Evolutionary conservation across 92 coral and sea anemone species (phyloP).

Genomic region (Virgularia gustaviana): DNA sequence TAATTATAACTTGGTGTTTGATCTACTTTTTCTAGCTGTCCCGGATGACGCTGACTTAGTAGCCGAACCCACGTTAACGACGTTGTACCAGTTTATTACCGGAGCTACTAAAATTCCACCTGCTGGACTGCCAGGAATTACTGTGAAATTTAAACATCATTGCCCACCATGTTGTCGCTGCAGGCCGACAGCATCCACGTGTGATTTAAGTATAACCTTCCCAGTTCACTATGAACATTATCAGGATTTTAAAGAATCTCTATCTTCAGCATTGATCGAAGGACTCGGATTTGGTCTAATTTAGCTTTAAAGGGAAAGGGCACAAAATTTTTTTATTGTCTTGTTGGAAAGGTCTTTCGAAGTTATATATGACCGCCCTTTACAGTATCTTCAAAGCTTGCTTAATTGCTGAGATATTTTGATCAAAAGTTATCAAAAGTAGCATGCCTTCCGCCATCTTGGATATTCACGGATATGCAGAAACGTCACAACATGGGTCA

Average conservation of each 20-base stretch:
- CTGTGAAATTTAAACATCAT: constrained; percentile 1
- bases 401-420: too few species aligned
- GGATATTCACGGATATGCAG: too few species aligned
- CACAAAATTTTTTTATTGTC: too few species aligned
- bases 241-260: constrained; percentile 1
- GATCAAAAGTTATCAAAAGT: too few species aligned
- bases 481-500: too few species aligned
- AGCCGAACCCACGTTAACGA: constrained; percentile 4
- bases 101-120: constrained; percentile 16
- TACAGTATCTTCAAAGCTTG: too few species aligned
- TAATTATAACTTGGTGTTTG: too few species aligned
- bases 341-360: too few species aligned
- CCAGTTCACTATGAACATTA: neutral
- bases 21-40: neutral
- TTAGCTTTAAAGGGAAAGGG: too few species aligned
- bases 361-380: too few species aligned
- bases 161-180: neutral
- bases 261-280: neutral
- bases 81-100: neutral
- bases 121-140: constrained; percentile 4
- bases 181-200: constrained; percentile 13
- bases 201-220: neutral
- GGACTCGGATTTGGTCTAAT: constrained; percentile 4
- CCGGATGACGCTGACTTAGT: neutral
- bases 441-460: too few species aligned